Evolutionary conservation across 2,888 invertebrate species (phyloP), one percentile per base, ranked within the genome.

Genomic region (Eutolmus rufibarbis): DNA sequence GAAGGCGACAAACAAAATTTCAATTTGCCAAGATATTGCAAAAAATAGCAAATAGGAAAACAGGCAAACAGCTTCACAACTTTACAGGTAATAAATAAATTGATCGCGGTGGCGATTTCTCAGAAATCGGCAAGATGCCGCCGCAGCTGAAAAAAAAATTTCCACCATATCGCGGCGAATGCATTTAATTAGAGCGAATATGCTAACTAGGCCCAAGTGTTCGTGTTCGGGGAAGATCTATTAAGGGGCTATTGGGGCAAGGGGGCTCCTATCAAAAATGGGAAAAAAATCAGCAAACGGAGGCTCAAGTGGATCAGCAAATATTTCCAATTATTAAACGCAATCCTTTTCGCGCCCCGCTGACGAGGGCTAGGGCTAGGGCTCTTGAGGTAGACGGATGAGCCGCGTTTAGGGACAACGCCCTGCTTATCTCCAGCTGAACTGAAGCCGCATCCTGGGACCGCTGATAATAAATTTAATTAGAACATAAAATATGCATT

Each of bases 401-500:
- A 28, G 66, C 66, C 28, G 23, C 23, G 40, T 57, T 56, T 9
- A 28, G 40, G 82, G 57, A 34, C 56, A 66, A 82, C 82, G 56
- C 57, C 66, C 66, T 66, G 40, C n/a, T 84, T 84, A 84, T 84
- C 66, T 66, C 37, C 40, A 23, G 40, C 37, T 66, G 28, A 84
- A 66, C 40, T 84, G 19, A 19, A 66, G 34, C 66, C 82, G 23
- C 40, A 37, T 40, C 19, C 57, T 34, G 19, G 14, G 82, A 19
- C 79, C 23, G 82, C 66, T 84, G 66, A 84, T 84, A 84, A 74
- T 85, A 85, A 85, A 85, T 85, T 85, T 85, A 85, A 85, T 85
- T 85, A 85, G 85, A 85, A 85, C 46, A 85, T 85, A 85, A 85
- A 85, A 85, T 85, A 85, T 85, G 74, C 85, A 85, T 85, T 85